Percentiles rank a stretch among this genome's conserved stretches.
Conservation (phyloP, 1,140 invertebrate species). For the Eueides isabella region DNA sequence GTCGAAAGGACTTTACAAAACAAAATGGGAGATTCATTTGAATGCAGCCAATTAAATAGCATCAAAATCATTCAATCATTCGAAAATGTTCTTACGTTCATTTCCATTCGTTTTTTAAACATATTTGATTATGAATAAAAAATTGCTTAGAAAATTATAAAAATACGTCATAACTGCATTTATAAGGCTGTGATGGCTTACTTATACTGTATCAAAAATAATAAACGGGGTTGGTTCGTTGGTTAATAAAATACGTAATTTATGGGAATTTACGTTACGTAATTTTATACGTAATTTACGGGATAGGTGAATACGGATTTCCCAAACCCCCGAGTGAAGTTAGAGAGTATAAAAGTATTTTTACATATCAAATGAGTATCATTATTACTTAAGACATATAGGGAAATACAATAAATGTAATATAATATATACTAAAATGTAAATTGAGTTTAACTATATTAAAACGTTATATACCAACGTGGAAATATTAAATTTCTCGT, state of each 20-base stretch:
- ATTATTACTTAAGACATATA: background rate
- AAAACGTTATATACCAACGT: background rate
- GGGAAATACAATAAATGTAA: background rate
- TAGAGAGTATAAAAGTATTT: background rate
- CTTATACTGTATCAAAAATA: slow-evolving; percentile 4
- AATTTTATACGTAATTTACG: no score
- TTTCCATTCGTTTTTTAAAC: background rate
- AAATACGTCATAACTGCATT: background rate
- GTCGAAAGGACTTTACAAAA: background rate
- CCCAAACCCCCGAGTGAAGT: background rate
- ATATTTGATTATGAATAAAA: background rate
- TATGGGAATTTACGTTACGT: no score
- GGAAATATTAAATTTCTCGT: background rate
- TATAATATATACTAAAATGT: background rate
- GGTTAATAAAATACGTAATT: no score
- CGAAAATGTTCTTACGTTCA: background rate
- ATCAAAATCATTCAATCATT: slow-evolving; percentile 15
- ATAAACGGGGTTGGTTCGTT: background rate
- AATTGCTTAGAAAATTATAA: background rate
- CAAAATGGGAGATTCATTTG: background rate
- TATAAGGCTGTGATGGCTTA: slow-evolving; percentile 17
- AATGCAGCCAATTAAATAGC: slow-evolving; percentile 5
- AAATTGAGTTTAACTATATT: background rate
- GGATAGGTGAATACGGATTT: background rate
- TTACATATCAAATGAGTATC: background rate